Evolutionary conservation across 1,140 invertebrate genomes (phyloP), one percentile per base, ranked within the genome.

Genomic region (Caenorhabditis remanei): DNA sequence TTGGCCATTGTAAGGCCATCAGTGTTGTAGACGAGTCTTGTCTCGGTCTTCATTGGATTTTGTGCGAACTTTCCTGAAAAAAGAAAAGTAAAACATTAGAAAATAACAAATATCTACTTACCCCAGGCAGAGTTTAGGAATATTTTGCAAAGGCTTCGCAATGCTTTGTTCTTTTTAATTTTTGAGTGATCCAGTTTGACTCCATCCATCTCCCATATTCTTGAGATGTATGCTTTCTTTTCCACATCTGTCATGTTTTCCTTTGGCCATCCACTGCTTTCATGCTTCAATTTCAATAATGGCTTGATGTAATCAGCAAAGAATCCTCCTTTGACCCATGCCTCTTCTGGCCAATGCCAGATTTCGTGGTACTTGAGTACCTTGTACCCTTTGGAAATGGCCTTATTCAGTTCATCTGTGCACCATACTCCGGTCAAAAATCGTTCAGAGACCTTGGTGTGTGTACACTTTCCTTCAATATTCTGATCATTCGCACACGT

Each of bases 11-110:
- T 19, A 8, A 40, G 3, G 3, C 21, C 21, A 40, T 63, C 61
- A 9, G 21, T 11, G 1, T 63, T 40, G 2, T 14, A 14, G 61
- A 63, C 8, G 0, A 63, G 24, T 9, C 7, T 24, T 40, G 61
- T 63, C 61, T 63, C 61, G 4, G 24, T 11, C 32, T 63, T 63
- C 24, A 63, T 32, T 7, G 61, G 61, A 7, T 63, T 63, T 40
- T 63, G 61, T 8, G 24, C 61, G 24, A 63, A 63, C 8, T 63
- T 63, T 63, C 61, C 56, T 58, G 56, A 58, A 58, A 58, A 32
- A n/a, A 58, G 32, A 2, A 32, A 8, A 58, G 56, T 7, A 58
- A 13, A n/a, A 19, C 8, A 19, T 58, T 58, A 7, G n/a, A n/a
- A 19, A 58, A 16, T 19, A 7, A 16, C 6, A 58, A 1, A 58